A percentile compares a stretch with the other conserved stretches of the same genome.
These are phyloP conservation scores for Belonocnema kinseyi DNA, from an alignment of 1,140 invertebrate genomes.

Conservation along the genomic window DNA sequence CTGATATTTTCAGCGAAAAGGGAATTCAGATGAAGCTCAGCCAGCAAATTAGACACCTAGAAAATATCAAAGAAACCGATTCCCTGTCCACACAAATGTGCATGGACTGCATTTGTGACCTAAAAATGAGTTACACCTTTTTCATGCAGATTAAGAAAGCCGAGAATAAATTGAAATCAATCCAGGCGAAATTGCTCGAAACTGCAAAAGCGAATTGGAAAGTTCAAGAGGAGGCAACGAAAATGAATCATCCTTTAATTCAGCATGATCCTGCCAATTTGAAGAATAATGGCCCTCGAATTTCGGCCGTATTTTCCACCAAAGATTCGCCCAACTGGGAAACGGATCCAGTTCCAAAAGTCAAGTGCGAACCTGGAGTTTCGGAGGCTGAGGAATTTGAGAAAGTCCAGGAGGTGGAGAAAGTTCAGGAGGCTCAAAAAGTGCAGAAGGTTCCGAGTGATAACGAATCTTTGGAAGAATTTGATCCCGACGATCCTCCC, in stretches of 20 bases:
- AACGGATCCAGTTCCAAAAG: neutral
- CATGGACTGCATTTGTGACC: conserved; percentile 73
- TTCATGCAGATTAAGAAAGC: conserved; percentile 74
- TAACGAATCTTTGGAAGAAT: conserved; percentile 70
- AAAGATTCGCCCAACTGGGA: neutral
- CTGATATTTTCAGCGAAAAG: conserved; percentile 72
- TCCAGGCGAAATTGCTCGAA: conserved; percentile 56
- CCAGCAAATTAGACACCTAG: conserved; percentile 71
- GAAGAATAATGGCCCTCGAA: neutral
- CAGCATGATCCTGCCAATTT: conserved; percentile 3
- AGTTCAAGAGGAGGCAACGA: neutral
- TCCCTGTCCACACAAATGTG: conserved; percentile 72
- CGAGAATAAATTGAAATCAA: conserved; percentile 68
- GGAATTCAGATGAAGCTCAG: conserved; percentile 70
- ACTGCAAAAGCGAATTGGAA: conserved; percentile 36
- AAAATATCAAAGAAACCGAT: conserved; percentile 63
- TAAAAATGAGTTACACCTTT: conserved; percentile 74
- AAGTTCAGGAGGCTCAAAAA: neutral
- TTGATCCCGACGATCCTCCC: conserved; percentile 68
- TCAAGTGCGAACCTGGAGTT: neutral
- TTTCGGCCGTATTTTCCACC: conserved; percentile 1
- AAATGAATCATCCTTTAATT: neutral
- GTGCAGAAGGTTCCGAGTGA: conserved; percentile 44
- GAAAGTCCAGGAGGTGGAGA: conserved; percentile 14
- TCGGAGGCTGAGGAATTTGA: neutral